Evolutionary conservation across 2,113 vertebrate species (phyloP).

Genomic region (Hippolais icterina): DNA sequence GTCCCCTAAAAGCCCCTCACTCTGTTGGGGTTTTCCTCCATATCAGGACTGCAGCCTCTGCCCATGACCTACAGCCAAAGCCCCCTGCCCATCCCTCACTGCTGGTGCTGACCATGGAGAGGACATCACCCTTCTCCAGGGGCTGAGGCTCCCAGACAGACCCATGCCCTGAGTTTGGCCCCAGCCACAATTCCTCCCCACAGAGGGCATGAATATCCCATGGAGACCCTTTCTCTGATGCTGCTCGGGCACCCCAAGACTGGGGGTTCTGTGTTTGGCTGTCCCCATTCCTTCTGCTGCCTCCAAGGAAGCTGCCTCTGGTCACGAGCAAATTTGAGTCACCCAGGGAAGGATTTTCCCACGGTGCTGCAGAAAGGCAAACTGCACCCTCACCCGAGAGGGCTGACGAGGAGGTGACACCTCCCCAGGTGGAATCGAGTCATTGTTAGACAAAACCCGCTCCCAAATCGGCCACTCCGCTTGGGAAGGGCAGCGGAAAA

Average conservation of each 20-base stretch:
- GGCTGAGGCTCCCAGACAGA: not conserved
- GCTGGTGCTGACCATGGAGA: not conserved
- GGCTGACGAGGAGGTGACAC: conserved; percentile 45
- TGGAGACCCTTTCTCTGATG: rapidly evolving
- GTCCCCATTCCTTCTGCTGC: not conserved
- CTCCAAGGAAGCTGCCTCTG: rapidly evolving
- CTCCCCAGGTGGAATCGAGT: not conserved
- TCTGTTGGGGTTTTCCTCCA: not conserved
- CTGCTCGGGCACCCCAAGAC: rapidly evolving
- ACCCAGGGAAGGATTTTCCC: conserved; percentile 26
- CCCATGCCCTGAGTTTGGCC: not conserved
- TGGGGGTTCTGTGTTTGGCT: not conserved
- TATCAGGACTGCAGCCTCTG: not conserved
- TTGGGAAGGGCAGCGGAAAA: not conserved
- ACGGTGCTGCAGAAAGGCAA: conserved; percentile 23
- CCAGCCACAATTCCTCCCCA: rapidly evolving
- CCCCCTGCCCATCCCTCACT: not conserved
- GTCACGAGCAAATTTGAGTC: conserved; percentile 15
- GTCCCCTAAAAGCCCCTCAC: too few relatives aligned
- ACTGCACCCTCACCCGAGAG: not conserved
- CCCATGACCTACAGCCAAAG: rapidly evolving
- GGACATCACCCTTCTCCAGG: rapidly evolving
- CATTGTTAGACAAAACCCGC: not conserved
- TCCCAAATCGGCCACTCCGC: rapidly evolving
- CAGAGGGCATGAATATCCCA: rapidly evolving